Conservation (phyloP, 1,140 invertebrate genomes). For the Psilanteris sp. region DNA sequence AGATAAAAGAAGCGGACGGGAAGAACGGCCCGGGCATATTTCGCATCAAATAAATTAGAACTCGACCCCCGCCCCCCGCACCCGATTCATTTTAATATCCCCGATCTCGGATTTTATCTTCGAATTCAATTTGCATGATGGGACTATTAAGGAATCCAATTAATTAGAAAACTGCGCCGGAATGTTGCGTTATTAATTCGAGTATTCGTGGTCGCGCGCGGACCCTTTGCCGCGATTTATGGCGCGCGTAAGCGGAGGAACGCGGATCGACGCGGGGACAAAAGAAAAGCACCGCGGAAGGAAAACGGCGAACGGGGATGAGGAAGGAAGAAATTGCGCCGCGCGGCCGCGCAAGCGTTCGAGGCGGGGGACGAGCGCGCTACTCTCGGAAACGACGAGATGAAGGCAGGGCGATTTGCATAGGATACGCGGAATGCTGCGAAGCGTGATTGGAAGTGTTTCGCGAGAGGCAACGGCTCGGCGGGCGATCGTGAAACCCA, state of each 20-base stretch:
- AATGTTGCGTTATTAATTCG: neutral
- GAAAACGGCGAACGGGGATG: too few species aligned
- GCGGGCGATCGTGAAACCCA: conserved; percentile 27
- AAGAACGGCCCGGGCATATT: too few species aligned
- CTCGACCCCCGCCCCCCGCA: neutral
- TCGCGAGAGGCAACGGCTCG: conserved; percentile 32
- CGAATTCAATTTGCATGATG: neutral
- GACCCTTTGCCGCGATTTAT: too few species aligned
- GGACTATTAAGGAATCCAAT: conserved; percentile 4
- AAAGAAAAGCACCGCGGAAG: too few species aligned
- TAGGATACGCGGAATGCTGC: conserved; percentile 69
- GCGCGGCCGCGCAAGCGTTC: conserved; percentile 23
- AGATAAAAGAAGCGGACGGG: conserved; percentile 5
- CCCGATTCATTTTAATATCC: conserved; percentile 14
- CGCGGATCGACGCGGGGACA: neutral
- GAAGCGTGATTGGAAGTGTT: conserved; percentile 64
- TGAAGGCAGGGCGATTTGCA: conserved; percentile 67
- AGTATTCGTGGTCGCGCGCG: too few species aligned
- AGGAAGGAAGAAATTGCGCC: conserved; percentile 4
- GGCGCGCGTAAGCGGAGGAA: neutral
- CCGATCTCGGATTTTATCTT: conserved; percentile 2
- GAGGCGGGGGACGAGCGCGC: conserved; percentile 39
- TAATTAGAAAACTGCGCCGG: neutral
- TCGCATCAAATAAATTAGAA: conserved; percentile 14
- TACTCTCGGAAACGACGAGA: conserved; percentile 39